These are phyloP conservation scores for Anagyrus pseudococci DNA, from an alignment of 2,888 invertebrate species.

Conservation along the genomic window DNA sequence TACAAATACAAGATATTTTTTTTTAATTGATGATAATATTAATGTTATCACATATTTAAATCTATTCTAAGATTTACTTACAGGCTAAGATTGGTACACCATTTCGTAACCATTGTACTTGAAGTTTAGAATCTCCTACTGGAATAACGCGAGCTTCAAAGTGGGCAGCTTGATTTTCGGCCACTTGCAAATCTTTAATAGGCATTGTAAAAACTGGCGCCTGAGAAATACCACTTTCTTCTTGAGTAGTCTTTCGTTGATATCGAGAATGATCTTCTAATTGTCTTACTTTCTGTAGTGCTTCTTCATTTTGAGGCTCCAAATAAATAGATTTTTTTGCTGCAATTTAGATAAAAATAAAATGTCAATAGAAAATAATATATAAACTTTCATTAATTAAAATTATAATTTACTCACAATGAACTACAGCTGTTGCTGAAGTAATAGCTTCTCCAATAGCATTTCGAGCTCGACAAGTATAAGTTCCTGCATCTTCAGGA, in stretches of 20 bases:
- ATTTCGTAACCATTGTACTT: conserved; percentile 92
- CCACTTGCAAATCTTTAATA: conserved; percentile 82
- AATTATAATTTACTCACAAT: conserved; percentile 66
- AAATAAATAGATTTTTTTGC: conserved; percentile 82
- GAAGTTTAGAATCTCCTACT: conserved; percentile 90
- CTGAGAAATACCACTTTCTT: conserved; percentile 84
- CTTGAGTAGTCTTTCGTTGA: conserved; percentile 76
- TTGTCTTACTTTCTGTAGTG: conserved; percentile 79
- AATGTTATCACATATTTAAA: background rate
- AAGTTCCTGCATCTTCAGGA: conserved; percentile 95
- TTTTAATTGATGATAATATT: conserved; percentile 12
- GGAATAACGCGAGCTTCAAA: conserved; percentile 94
- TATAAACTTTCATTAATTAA: conserved; percentile 14
- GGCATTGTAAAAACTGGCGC: conserved; percentile 94
- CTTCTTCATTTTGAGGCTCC: conserved; percentile 89
- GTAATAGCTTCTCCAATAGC: conserved; percentile 92
- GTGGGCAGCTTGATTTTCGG: conserved; percentile 91
- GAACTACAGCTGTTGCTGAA: conserved; percentile 84
- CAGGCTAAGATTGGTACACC: conserved; percentile 90
- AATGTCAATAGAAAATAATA: conserved; percentile 1
- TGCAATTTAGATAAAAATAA: conserved; percentile 41
- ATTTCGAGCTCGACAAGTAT: conserved; percentile 92
- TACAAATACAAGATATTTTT: too few relatives aligned
- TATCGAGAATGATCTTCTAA: conserved; percentile 81
- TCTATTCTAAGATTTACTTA: conserved; percentile 61